Evolutionary conservation across 2,113 vertebrate species (phyloP).

Genomic region (Eretmochelys imbricata): DNA sequence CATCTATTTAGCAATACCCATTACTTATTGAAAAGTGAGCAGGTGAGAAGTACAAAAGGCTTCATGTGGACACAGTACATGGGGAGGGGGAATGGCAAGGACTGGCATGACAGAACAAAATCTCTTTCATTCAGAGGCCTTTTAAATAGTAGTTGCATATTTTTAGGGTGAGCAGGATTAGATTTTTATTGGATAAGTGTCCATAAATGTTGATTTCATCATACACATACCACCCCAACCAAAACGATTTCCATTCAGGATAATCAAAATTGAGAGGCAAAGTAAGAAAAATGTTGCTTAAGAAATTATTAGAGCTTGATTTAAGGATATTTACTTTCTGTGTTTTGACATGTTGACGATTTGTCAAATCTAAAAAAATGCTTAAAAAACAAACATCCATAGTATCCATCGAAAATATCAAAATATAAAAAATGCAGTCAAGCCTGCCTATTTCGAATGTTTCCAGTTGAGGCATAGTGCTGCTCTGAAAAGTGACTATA

Average conservation of each 20-base stretch:
- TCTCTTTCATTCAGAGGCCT: neutral
- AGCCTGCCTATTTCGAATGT: neutral
- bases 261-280: neutral
- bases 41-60: neutral
- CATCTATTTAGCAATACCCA: neutral
- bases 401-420: neutral
- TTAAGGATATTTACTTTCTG: neutral
- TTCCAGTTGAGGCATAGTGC: neutral
- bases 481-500: neutral
- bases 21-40: neutral
- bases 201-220: neutral
- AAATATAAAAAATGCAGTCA: neutral
- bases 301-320: neutral
- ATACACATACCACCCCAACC: neutral
- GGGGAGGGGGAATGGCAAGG: neutral
- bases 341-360: neutral
- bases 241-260: neutral
- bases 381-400: neutral
- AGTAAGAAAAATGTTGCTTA: neutral
- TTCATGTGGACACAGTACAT: neutral
- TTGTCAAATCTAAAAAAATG: neutral
- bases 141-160: neutral
- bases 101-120: neutral
- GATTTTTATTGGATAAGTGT: neutral
- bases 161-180: neutral